Evolutionary conservation across 2,797 vertebrate species (phyloP), one percentile per base, ranked within the genome.

Genomic region (Xiphorhynchus erythropygius): DNA sequence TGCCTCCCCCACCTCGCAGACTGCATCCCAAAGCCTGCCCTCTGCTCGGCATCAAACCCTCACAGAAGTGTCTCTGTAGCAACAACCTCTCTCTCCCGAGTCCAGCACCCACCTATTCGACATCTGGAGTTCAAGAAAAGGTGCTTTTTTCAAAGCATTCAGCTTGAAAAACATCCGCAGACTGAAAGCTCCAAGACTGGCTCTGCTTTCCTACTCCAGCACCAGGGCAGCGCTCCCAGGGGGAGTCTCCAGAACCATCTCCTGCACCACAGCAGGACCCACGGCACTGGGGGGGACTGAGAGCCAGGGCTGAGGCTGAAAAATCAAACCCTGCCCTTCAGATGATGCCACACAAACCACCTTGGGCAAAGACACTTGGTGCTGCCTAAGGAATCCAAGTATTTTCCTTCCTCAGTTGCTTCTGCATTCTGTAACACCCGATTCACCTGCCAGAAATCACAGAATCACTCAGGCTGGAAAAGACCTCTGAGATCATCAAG

Each of bases 41-140:
- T 63, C 82, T 56, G 50, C 21, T 90, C 90, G 86, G 83, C 85
- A 96, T 65, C 94, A 95, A 95, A 91, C 50, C 44, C 67, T 42
- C 67, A 70, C 87, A 67, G 63, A 91, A 94, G 92, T 0, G 0
- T 50, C 84, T 95, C 22, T 70, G 65, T 5, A 89, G 65, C 39
- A 84, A 86, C 65, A 69, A 21, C 10, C 44, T 27, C 63, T 87
- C 71, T 65, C 82, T 78, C 69, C 32, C 16, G 7, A n/a, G 65
- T 82, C 93, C 35, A 75, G 32, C 21, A 79, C 22, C 79, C 73
- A 57, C 64, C 90, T 32, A 89, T 55, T 52, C 0, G 4, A 87
- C 85, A 96, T 30, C 69, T 10, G 75, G 55, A 94, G 82, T 83
- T 95, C 85, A 94, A 94, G 68, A 59, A 90, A 50, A 87, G 62